Percentiles rank a stretch among this genome's conserved stretches.
Evolutionary conservation across 1,140 invertebrate species (phyloP).

Genomic region (Babylonia areolata): DNA sequence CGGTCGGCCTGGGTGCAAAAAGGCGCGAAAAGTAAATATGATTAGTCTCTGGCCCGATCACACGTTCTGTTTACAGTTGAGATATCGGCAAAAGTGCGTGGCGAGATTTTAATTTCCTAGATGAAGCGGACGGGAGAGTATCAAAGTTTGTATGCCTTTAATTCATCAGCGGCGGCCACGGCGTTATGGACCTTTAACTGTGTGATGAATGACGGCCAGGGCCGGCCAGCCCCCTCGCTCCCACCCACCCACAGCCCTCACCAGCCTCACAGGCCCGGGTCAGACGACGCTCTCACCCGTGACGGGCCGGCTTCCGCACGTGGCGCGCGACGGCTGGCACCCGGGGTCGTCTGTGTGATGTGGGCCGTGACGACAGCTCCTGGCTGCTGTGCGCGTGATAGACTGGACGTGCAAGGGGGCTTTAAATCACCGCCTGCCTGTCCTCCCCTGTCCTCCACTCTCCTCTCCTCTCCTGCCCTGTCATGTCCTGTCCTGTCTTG

Average conservation of each 20-base stretch:
- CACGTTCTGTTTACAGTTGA: constrained; percentile 53
- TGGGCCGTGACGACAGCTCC: background rate
- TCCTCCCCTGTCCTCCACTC: too few relatives aligned
- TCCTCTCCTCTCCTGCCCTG: background rate
- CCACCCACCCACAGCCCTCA: background rate
- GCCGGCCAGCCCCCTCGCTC: background rate
- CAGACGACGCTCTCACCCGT: constrained; percentile 6
- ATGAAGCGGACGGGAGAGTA: constrained; percentile 54
- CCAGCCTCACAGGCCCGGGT: background rate
- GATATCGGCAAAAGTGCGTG: constrained; percentile 45
- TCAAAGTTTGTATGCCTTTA: constrained; percentile 56
- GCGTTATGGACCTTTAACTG: constrained; percentile 55
- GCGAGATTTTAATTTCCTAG: constrained; percentile 56
- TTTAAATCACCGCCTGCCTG: too few relatives aligned
- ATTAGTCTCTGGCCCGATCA: constrained; percentile 49
- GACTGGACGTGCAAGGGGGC: too few relatives aligned
- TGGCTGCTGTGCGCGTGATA: too few relatives aligned
- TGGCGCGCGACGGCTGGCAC: background rate
- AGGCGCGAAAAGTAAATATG: constrained; percentile 59
- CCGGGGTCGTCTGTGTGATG: background rate
- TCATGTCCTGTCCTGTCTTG: background rate
- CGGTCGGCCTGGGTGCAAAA: constrained; percentile 41
- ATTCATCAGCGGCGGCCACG: constrained; percentile 49
- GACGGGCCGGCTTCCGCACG: background rate
- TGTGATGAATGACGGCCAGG: constrained; percentile 51